Evolutionary conservation across 2,113 vertebrate species (phyloP).

Genomic region (Thamnophis sirtalis): DNA sequence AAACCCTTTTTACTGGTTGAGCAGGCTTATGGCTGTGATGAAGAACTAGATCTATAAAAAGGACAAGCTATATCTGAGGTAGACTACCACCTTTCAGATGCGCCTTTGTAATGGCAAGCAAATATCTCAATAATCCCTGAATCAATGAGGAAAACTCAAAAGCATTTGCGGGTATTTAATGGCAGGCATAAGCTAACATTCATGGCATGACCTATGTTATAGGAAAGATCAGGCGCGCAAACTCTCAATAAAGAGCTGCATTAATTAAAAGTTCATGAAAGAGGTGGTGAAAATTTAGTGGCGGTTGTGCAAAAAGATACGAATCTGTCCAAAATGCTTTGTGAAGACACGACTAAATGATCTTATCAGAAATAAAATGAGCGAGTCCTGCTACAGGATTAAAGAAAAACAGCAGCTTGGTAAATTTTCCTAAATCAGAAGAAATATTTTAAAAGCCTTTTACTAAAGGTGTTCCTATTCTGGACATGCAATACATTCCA

Average conservation of each 20-base stretch:
- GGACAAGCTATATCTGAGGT: constrained; percentile 66
- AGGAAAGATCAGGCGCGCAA: constrained; percentile 31
- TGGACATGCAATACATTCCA: background rate
- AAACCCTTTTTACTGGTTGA: constrained; percentile 48
- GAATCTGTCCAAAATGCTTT: background rate
- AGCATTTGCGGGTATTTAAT: background rate
- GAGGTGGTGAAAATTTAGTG: constrained; percentile 19
- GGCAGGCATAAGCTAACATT: background rate
- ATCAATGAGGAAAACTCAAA: constrained; percentile 35
- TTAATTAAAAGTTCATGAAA: background rate
- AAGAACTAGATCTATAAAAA: constrained; percentile 45
- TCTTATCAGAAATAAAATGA: constrained; percentile 8
- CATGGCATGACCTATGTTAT: background rate
- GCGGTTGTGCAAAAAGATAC: background rate
- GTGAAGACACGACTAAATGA: background rate
- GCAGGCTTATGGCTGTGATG: constrained; percentile 39
- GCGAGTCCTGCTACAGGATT: background rate
- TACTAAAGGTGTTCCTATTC: constrained; percentile 39
- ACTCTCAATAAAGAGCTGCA: background rate
- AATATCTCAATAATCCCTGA: constrained; percentile 32
- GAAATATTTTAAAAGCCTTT: background rate
- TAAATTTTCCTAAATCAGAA: background rate
- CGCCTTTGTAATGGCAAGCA: constrained; percentile 44
- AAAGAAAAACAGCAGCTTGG: background rate
- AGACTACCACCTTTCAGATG: constrained; percentile 59